Base-by-base conservation (phyloP, 2,888 invertebrate genomes). In the Tetranychus piercei region DNA sequence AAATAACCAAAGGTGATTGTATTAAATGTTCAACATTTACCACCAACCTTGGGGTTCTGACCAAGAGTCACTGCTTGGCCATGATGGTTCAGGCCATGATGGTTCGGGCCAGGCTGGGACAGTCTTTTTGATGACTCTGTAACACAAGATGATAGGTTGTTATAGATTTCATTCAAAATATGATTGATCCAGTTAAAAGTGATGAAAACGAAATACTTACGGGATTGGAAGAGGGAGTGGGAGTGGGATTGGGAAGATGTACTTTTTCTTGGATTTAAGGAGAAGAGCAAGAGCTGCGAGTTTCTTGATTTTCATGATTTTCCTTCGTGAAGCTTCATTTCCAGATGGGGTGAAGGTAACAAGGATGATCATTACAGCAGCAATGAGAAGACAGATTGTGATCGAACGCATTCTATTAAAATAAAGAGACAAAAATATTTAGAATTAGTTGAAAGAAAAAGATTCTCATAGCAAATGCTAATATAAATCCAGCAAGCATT, bases 51-150 rank as follows among this genome's bases (percentile, higher is more conserved):
- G 55, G 55, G 55, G 55, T 15, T 55, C 55, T 9, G 22, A 20
- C 69, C 69, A 69, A 23, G 69, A 23, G 20, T 69, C 69, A 22
- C 22, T 23, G 11, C 20, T 69, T 22, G 69, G 69, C 69, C 69
- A 69, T 69, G 69, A 23, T 5, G 20, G 22, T 11, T 20, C 69
- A 20, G 69, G 22, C 69, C 69, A 69, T 23, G 34, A 20, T n/a
- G 69, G 69, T 23, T 23, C 69, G 6, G 69, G 69, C 9, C 20
- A 20, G 9, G 69, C 22, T 20, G n/a, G 20, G 20, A 69, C 69
- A 22, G 69, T 69, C 69, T 69, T 69, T 9, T 69, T 69, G 22
- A 69, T 69, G 9, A 69, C 69, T 69, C 69, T 69, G 69, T 20
- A 66, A 18, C 6, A 66, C 4, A 7, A 20, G 20, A 66, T 7